Evolutionary conservation across 2,888 invertebrate genomes (phyloP), one percentile per base, ranked within the genome.

Genomic region (Biston betularia): DNA sequence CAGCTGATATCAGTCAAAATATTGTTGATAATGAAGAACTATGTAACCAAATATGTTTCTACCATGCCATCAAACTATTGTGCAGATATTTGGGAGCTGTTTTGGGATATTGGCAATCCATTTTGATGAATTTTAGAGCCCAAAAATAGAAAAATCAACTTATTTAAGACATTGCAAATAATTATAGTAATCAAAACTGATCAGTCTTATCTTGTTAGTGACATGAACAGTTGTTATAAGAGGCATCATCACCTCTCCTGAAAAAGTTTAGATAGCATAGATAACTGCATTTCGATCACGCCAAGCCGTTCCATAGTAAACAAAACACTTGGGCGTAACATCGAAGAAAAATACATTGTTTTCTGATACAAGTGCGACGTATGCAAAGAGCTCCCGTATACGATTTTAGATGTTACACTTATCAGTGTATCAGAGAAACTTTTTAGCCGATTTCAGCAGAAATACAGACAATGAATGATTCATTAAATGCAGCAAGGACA

Each of bases 391-490:
- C 35, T 15, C 40, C 2, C 11, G 12, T 11, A 62, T 11, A 33
- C 24, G 35, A 15, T 48, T 58, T 6, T 24, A 24, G 45, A 50
- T 40, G 57, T n/a, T 63, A 55, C 48, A 44, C 57, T 56, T 63
- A 34, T 45, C 62, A 65, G 53, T 57, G 46, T 62, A 35, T 61
- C 68, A 73, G 61, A 75, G 72, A 74, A 79, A 78, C 80, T 84
- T 79, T 80, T 78, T 75, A 73, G 79, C 80, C 82, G 82, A 79
- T 85, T 85, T 86, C 81, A 72, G 81, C 80, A 84, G 83, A 87
- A 89, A 87, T 85, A 83, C 75, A 81, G 84, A 90, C 92, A 92
- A 90, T 92, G 93, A 92, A 91, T 92, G 92, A 93, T 84, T 92
- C 89, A 91, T 83, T 84, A 33, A 45, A 82, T 74, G 81, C 75